These are phyloP conservation scores for Seriola rivoliana DNA, from an alignment of 2,113 vertebrate species.

Conservation along the genomic window DNA sequence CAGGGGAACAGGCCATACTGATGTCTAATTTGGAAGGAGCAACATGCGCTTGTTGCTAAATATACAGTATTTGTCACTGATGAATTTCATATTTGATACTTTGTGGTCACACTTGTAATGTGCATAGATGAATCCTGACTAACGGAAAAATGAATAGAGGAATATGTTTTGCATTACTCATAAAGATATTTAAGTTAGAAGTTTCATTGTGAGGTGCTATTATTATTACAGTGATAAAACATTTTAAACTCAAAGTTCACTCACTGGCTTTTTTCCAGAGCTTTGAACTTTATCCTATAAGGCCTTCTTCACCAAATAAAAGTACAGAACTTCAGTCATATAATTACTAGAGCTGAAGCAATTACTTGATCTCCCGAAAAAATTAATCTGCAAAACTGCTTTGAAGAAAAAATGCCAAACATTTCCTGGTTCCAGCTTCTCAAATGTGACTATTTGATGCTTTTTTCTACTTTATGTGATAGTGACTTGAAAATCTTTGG, in stretches of 20 bases:
- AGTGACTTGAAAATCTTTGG: not conserved
- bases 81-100: slow-evolving; percentile 8
- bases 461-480: not conserved
- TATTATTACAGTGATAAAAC: not conserved
- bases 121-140: slow-evolving; percentile 16
- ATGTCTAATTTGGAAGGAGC: not conserved
- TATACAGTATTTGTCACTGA: slow-evolving; percentile 12
- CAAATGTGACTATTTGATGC: not conserved
- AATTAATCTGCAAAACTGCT: not conserved
- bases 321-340: not conserved
- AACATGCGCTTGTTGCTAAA: not conserved
- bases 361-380: not conserved
- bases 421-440: not conserved
- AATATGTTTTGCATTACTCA: not conserved
- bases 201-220: not conserved
- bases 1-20: not conserved
- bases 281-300: not conserved
- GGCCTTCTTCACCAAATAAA: not conserved
- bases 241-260: not conserved
- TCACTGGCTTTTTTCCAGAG: not conserved
- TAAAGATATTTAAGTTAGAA: not conserved
- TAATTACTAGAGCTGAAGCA: no score
- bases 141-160: not conserved
- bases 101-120: slow-evolving; percentile 1
- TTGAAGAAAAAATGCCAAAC: not conserved